A percentile compares a stretch with the other conserved stretches of the same genome.
These are phyloP conservation scores for Perithous albicinctus DNA, from an alignment of 2,888 invertebrate species.

Conservation along the genomic window DNA sequence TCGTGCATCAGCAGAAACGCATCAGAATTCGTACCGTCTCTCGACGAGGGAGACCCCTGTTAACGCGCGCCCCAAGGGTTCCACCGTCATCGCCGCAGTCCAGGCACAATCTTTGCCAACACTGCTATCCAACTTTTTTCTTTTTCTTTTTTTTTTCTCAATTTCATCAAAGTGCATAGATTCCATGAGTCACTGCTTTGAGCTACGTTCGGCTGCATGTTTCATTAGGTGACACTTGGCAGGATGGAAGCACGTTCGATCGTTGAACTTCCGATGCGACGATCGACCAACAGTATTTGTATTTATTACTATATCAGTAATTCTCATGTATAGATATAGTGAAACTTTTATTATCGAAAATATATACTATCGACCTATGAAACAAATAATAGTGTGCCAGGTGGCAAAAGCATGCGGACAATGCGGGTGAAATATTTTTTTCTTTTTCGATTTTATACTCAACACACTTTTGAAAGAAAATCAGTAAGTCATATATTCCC, in stretches of 20 bases:
- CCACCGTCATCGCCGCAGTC: constrained; percentile 34
- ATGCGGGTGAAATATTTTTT: no score
- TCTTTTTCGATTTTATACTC: no score
- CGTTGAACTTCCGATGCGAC: constrained; percentile 19
- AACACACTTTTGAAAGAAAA: no score
- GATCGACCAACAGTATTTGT: background rate
- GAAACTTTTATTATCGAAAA: no score
- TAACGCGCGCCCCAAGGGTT: constrained; percentile 38
- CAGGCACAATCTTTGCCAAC: constrained; percentile 28
- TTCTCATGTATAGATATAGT: no score
- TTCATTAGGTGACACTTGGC: background rate
- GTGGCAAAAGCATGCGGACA: no score
- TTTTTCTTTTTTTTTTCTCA: no score
- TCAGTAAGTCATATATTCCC: no score
- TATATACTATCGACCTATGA: no score
- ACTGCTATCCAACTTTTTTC: constrained; percentile 8
- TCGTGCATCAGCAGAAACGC: constrained; percentile 16
- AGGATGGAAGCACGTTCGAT: background rate
- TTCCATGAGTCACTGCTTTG: constrained; percentile 27
- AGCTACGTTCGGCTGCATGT: constrained; percentile 18
- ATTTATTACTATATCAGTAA: no score
- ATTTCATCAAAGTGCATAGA: constrained; percentile 28
- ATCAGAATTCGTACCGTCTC: constrained; percentile 42
- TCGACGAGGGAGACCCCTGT: constrained; percentile 25
- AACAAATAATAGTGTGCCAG: no score